Evolutionary conservation across 2,797 vertebrate species (phyloP).

Genomic region (Anguilla anguilla): DNA sequence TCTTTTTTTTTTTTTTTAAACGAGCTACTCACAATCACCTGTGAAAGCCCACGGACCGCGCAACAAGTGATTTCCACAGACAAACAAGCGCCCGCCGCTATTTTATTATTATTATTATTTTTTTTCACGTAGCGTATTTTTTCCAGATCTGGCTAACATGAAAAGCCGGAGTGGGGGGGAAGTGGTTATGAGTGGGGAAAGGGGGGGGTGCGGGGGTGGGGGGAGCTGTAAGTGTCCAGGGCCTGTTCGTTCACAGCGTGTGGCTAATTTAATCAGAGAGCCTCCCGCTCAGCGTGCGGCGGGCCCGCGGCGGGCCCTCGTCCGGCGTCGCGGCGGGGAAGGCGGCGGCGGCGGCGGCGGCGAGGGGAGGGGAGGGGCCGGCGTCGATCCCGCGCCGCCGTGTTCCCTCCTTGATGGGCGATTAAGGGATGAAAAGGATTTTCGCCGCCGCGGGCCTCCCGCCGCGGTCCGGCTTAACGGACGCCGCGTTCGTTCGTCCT

Average conservation of each 20-base stretch:
- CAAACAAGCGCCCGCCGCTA: background rate
- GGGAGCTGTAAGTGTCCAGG: conserved; percentile 59
- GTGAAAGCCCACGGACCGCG: background rate
- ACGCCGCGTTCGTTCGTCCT: background rate
- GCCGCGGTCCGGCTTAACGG: background rate
- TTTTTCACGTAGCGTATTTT: background rate
- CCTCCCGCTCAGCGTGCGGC: conserved; percentile 56
- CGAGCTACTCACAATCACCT: background rate
- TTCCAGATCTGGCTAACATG: background rate
- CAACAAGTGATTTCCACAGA: conserved; percentile 10
- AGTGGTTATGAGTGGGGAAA: conserved; percentile 40
- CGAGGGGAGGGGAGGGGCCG: conserved; percentile 30
- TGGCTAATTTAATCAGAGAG: conserved; percentile 56
- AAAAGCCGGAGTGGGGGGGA: background rate
- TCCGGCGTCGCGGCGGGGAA: background rate
- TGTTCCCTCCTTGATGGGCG: conserved; percentile 60
- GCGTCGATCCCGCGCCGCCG: conserved; percentile 54
- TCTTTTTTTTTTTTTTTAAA: background rate
- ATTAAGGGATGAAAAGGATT: conserved; percentile 71
- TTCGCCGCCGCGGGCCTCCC: background rate
- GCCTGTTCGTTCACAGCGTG: background rate
- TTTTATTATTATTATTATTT: background rate
- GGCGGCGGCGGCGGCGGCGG: conserved; percentile 19
- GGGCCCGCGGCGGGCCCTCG: background rate
- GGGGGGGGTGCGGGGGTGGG: conserved; percentile 49